Evolutionary conservation across 1,140 invertebrate species (phyloP).

Genomic region (Odontomachus brunneus): DNA sequence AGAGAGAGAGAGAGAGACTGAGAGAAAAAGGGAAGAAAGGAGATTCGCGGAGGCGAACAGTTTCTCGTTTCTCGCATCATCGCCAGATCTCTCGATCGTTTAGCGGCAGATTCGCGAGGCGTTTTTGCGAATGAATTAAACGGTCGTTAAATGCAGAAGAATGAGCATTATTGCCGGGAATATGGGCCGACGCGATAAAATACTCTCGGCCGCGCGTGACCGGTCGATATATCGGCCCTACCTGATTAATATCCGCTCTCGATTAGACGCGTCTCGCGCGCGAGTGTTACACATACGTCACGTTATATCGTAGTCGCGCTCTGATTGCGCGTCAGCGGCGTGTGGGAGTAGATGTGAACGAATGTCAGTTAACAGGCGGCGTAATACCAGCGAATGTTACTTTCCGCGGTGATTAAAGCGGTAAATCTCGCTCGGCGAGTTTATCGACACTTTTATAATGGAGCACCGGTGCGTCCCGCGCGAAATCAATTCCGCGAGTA

Average conservation of each 20-base stretch:
- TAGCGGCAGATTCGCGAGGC: too few relatives aligned
- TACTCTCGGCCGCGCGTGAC: too few relatives aligned
- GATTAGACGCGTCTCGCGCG: not conserved
- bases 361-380: not conserved
- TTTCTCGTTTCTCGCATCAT: too few relatives aligned
- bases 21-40: too few relatives aligned
- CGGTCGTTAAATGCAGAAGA: too few relatives aligned
- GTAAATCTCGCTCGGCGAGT: constrained; percentile 22
- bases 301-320: not conserved
- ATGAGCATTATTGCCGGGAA: too few relatives aligned
- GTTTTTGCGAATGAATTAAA: too few relatives aligned
- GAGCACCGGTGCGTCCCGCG: not conserved
- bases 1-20: too few relatives aligned
- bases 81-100: too few relatives aligned
- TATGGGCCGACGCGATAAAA: too few relatives aligned
- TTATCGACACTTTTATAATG: constrained; percentile 58
- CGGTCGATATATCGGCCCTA: not conserved
- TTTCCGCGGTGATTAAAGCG: constrained; percentile 19
- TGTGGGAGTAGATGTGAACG: not conserved
- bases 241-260: not conserved
- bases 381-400: not conserved
- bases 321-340: not conserved
- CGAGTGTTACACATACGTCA: not conserved
- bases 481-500: constrained; percentile 45
- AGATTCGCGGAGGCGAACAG: too few relatives aligned